Conservation (phyloP, 2,797 vertebrate genomes). For the Eupleurogrammus muticus region DNA sequence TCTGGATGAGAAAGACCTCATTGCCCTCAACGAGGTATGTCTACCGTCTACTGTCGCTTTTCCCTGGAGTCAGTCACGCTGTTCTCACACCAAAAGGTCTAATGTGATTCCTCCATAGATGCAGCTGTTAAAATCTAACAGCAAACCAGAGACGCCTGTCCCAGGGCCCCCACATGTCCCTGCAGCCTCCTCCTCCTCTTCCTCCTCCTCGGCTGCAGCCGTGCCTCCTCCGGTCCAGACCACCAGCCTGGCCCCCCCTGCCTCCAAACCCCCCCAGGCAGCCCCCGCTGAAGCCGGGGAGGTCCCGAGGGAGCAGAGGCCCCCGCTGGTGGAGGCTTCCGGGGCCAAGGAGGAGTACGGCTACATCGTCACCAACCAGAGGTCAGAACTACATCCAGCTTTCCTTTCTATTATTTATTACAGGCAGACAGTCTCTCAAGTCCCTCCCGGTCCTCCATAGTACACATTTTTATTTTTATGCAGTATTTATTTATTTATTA, state of each 20-base stretch:
- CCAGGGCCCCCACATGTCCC: conserved; percentile 16
- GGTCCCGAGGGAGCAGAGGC: conserved; percentile 57
- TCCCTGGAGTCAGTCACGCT: background rate
- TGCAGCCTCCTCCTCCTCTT: conserved; percentile 48
- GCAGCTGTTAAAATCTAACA: conserved; percentile 70
- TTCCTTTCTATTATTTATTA: background rate
- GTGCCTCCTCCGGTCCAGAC: conserved; percentile 51
- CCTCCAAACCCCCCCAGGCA: conserved; percentile 50
- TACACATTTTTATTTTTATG: no score
- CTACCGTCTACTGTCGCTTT: background rate
- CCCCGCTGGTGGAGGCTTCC: conserved; percentile 30
- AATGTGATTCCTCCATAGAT: conserved; percentile 45
- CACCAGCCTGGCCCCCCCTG: conserved; percentile 37
- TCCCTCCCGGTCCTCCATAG: no score
- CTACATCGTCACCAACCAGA: conserved; percentile 95
- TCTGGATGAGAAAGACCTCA: conserved; percentile 67
- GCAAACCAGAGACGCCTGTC: conserved; percentile 52
- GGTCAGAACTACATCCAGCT: conserved; percentile 79
- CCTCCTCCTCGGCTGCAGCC: conserved; percentile 40
- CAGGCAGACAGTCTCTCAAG: background rate
- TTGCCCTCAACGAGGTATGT: conserved; percentile 75
- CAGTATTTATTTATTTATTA: no score
- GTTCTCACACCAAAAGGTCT: background rate
- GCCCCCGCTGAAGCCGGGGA: conserved; percentile 52
- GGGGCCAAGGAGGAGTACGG: conserved; percentile 89